Base-by-base conservation (phyloP, 2,113 vertebrate species). In the Tetrax tetrax region DNA sequence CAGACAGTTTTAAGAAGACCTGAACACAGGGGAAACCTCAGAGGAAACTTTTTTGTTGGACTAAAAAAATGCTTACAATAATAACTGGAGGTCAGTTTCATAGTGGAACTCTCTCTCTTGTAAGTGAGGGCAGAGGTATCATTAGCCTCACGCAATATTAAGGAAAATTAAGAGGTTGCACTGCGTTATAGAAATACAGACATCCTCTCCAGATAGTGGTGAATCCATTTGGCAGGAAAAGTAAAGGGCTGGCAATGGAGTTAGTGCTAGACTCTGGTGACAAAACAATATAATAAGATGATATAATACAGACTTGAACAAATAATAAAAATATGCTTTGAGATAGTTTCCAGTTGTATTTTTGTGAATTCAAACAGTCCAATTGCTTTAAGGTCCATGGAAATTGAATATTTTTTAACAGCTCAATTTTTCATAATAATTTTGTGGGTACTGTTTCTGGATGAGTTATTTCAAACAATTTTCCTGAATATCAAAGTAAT, bases 61-160 rank as follows among this genome's bases (percentile, higher is more conserved):
- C 25, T 81, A 12, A 86, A 92, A 4, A 47, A 47, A 20, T 59
- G 13, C 7, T 63, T 48, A 6, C 25, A 57, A 72, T 77, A 22
- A 15, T n/a, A 66, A 29, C 11, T 59, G 4, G 17, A 33, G 12
- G 35, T 48, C 14, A 31, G 12, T 45, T 35, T 69, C 16, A 2
- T 27, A 53, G 9, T 28, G 4, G 20, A 20, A 48, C 7, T 1
- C 0, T 20, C 9, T 78, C 54, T 87, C 29, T 56, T 4, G 0
- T 29, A 80, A 33, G 33, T 69, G 38, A 15, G 68, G 28, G 4
- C 37, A 54, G 64, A 61, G 7, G 4, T 57, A 33, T 80, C 12
- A 37, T 77, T 83, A 63, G 10, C 22, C 14, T 74, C 50, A 24
- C 11, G 23, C 8, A 25, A 43, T 59, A 33, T 38, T 28, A 25